Conservation (phyloP, 2,113 vertebrate species). For the Oryzias woworae region DNA sequence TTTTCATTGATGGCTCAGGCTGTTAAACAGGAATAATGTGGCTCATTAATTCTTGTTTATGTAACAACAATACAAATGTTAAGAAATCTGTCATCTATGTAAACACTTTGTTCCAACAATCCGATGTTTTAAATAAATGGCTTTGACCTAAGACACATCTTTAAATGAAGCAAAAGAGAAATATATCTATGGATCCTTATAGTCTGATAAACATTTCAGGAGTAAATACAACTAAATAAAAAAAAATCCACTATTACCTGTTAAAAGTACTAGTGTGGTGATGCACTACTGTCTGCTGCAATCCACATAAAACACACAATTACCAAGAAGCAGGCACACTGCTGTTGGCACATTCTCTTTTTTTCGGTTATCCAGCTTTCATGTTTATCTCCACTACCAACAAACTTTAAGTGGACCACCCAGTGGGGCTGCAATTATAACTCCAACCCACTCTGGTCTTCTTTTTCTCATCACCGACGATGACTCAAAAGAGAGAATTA, state of each 20-base stretch:
- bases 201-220: too few species aligned
- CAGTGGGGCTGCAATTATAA: conserved; percentile 77
- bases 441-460: conserved; percentile 33
- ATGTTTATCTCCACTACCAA: conserved; percentile 67
- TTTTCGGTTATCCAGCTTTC: conserved; percentile 40
- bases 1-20: too few species aligned
- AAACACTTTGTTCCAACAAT: too few species aligned
- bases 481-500: conserved; percentile 67
- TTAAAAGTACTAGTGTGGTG: background rate
- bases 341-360: conserved; percentile 39
- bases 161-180: too few species aligned
- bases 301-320: conserved; percentile 25
- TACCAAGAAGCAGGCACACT: conserved; percentile 37
- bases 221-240: background rate
- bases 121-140: too few species aligned
- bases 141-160: too few species aligned
- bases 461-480: conserved; percentile 47
- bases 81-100: too few species aligned
- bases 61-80: too few species aligned
- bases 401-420: conserved; percentile 75
- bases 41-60: too few species aligned
- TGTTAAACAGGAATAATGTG: too few species aligned
- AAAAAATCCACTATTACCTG: background rate
- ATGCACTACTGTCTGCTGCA: conserved; percentile 2
- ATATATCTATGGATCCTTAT: too few species aligned